Evolutionary conservation across 2,888 invertebrate species (phyloP), one percentile per base, ranked within the genome.

Genomic region (Cinara cedri): DNA sequence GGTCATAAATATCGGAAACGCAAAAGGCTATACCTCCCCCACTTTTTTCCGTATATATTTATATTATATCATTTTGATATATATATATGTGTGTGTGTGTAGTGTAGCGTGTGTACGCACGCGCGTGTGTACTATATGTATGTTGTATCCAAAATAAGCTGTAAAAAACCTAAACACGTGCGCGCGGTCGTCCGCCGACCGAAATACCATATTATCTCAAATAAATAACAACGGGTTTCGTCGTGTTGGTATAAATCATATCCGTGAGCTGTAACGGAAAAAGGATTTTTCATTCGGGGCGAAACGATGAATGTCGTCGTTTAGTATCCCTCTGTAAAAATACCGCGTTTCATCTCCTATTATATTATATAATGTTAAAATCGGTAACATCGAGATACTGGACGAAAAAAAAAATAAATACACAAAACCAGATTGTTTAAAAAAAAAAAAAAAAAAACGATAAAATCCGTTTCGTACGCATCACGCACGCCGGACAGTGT

Each of bases 121-220:
- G 24, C 13, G n/a, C n/a, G n/a, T n/a, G n/a, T n/a, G n/a, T n/a
- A 11, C 6, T 66, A 24, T 63, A 19, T 46, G 14, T 21, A 24
- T 26, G 26, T 42, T 74, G 42, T 68, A 57, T 65, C 66, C 46
- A 26, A 76, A 76, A 76, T 76, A 68, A 76, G 76, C 66, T n/a
- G 76, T 76, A 76, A 68, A 76, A 76, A 76, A 66, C 66, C 76
- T 19, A 46, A 57, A 66, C 76, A 76, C 76, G 76, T 76, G 55
- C 76, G 34, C 6, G 34, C 55, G 51, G 8, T 24, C 55, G 46
- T 55, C 51, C 63, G 14, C 65, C 19, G 66, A 54, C 76, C 46
- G 26, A 76, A 76, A 76, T 76, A 57, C 55, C 55, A 57, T 66
- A 76, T 57, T 76, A 76, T 76, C 66, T 57, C 66, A 44, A 76